These are phyloP conservation scores for Turritopsis rubra DNA, from an alignment of 30 jellyfish, hydroid and myxozoan genomes.

Conservation along the genomic window DNA sequence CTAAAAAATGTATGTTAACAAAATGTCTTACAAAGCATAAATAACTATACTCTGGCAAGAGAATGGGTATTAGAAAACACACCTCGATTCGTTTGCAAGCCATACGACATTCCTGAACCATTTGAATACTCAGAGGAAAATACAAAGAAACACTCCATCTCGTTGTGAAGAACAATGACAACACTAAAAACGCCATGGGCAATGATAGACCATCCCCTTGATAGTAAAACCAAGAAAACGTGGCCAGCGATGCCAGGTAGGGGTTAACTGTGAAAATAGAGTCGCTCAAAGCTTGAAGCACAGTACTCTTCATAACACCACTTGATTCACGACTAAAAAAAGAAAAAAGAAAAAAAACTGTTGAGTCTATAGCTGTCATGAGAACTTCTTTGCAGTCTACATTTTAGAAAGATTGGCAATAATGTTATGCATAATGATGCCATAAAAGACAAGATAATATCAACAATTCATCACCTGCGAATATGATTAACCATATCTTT, in stretches of 20 bases:
- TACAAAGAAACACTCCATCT: slow-evolving; percentile 2
- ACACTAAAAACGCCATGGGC: background rate
- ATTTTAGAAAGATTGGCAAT: too few species aligned
- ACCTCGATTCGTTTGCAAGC: slow-evolving; percentile 5
- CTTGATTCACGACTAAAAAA: background rate
- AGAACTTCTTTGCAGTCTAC: too few species aligned
- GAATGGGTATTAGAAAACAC: too few species aligned
- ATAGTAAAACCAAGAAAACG: background rate
- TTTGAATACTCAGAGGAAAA: background rate
- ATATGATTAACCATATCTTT: slow-evolving; percentile 10
- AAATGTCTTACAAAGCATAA: background rate
- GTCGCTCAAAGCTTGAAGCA: background rate
- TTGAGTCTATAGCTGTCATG: background rate
- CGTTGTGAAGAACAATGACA: background rate
- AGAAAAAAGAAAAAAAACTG: too few species aligned
- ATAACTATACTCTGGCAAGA: too few species aligned
- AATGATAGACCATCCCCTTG: background rate
- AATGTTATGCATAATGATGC: background rate
- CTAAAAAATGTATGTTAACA: too few species aligned
- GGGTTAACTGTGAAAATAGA: background rate
- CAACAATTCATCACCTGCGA: background rate
- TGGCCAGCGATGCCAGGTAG: background rate
- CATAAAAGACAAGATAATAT: background rate
- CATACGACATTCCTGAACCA: background rate
- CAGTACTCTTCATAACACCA: slow-evolving; percentile 2